phyloP scores from a whole-genome alignment of 2,888 invertebrate species.

The Pandemis heparana region DNA sequence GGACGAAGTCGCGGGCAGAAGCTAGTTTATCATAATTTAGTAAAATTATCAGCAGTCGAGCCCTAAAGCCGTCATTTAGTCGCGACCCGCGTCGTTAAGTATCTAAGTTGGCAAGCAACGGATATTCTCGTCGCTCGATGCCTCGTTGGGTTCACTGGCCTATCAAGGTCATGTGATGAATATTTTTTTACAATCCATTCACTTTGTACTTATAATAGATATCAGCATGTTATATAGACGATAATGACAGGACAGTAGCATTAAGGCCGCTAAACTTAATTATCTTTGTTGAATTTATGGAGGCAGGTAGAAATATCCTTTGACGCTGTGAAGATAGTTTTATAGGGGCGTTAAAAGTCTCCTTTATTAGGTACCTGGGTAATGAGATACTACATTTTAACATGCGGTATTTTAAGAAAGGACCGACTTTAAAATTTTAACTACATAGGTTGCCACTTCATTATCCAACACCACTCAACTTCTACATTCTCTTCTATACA shows the following conservation, averaged over 20 bases:
- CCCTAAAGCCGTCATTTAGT: conserved; percentile 36
- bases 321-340: conserved; percentile 28
- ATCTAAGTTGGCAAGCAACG: conserved; percentile 36
- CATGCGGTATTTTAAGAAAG: background rate
- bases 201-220: conserved; percentile 40
- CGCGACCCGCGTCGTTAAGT: conserved; percentile 17
- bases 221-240: conserved; percentile 36
- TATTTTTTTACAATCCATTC: conserved; percentile 41
- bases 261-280: conserved; percentile 16
- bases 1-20: too few species aligned
- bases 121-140: conserved; percentile 37
- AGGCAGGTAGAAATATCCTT: background rate
- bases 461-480: too few species aligned
- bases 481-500: too few species aligned
- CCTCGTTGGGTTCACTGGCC: conserved; percentile 50
- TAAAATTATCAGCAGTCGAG: background rate
- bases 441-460: too few species aligned
- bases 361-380: conserved; percentile 1
- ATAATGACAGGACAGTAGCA: conserved; percentile 38
- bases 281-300: conserved; percentile 27
- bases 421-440: too few species aligned
- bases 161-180: conserved; percentile 49
- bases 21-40: background rate
- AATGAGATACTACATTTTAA: background rate
- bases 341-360: conserved; percentile 16